These are phyloP conservation scores for Bombus vancouverensis DNA, from an alignment of 1,140 invertebrate genomes.

Conservation along the genomic window DNA sequence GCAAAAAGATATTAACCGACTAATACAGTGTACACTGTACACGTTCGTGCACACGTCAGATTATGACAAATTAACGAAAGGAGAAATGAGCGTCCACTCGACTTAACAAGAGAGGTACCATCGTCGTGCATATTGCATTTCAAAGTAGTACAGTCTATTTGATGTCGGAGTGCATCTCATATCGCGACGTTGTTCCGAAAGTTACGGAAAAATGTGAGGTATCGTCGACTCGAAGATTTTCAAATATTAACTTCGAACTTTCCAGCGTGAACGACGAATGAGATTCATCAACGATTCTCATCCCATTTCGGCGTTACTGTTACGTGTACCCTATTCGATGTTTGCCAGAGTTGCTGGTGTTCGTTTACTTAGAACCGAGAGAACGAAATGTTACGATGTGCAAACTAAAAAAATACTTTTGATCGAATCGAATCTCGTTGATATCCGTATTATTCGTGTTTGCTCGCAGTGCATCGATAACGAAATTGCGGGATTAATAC, in stretches of 20 bases:
- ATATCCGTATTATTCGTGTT: slow-evolving; percentile 26
- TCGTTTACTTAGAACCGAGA: background rate
- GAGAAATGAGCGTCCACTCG: slow-evolving; percentile 66
- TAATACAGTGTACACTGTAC: no score
- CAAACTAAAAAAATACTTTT: background rate
- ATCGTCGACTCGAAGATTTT: slow-evolving; percentile 16
- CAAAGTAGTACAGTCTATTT: slow-evolving; percentile 68
- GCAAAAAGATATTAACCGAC: no score
- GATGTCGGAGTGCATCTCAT: slow-evolving; percentile 59
- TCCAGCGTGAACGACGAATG: background rate
- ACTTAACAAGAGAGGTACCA: slow-evolving; percentile 59
- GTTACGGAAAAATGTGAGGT: slow-evolving; percentile 69
- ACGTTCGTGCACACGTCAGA: background rate
- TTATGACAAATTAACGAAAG: slow-evolving; percentile 38
- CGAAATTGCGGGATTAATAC: background rate
- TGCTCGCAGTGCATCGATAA: background rate
- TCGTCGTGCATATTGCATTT: slow-evolving; percentile 71
- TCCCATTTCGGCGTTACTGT: background rate
- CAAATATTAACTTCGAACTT: background rate
- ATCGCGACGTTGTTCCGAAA: slow-evolving; percentile 57
- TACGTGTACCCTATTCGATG: background rate
- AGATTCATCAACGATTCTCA: background rate
- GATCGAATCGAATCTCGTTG: background rate
- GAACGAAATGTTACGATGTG: background rate
- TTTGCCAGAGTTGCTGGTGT: background rate